These are phyloP conservation scores for Lophius americanus DNA, from an alignment of 2,797 vertebrate species.

Conservation along the genomic window DNA sequence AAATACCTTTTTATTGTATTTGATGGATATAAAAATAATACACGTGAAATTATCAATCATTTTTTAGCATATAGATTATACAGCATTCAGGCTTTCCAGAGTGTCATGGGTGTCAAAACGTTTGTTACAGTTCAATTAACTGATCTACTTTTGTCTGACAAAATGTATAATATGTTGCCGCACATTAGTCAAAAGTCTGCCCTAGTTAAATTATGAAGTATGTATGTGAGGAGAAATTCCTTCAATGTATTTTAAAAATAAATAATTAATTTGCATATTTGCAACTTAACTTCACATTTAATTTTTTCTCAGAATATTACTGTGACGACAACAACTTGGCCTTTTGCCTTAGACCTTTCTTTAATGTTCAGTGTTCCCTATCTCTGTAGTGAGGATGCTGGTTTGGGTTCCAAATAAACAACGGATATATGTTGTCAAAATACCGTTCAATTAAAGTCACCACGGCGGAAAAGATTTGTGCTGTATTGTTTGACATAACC, in stretches of 20 bases:
- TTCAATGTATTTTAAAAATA: neutral
- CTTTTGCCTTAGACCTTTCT: neutral
- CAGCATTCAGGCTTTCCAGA: neutral
- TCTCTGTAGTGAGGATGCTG: neutral
- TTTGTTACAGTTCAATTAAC: neutral
- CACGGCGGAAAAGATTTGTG: constrained; percentile 25
- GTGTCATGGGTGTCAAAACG: neutral
- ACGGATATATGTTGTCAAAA: constrained; percentile 16
- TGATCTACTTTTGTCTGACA: neutral
- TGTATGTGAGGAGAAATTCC: neutral
- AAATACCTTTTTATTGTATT: neutral
- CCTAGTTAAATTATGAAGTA: neutral
- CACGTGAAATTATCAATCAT: neutral
- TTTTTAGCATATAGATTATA: neutral
- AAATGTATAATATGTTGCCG: neutral
- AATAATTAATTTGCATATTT: neutral
- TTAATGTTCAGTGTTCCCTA: neutral
- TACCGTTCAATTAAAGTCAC: constrained; percentile 9
- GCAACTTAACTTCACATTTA: constrained; percentile 8
- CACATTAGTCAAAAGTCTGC: neutral
- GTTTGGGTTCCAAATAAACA: constrained; percentile 5
- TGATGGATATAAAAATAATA: neutral
- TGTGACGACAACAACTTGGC: neutral
- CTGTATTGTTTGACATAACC: constrained; percentile 28
- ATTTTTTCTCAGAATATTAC: neutral